phyloP scores from a whole-genome alignment of 2,113 vertebrate species.

The Burhinus bistriatus region DNA sequence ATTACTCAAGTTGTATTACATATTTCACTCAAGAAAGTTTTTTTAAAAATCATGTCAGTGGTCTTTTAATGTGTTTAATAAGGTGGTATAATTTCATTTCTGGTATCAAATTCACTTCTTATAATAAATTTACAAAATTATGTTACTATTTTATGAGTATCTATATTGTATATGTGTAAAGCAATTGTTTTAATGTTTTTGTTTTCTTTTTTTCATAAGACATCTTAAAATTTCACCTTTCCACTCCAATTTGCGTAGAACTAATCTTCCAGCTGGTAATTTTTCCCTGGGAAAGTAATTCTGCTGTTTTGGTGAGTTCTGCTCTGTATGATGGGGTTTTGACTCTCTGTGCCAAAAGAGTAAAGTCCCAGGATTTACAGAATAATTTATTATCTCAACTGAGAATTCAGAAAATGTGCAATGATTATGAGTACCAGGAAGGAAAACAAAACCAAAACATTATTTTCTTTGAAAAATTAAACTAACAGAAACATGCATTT shows the following conservation, averaged over 20 bases:
- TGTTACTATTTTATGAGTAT: neutral
- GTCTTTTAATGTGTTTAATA: neutral
- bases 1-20: neutral
- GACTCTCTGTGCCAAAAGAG: neutral
- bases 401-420: neutral
- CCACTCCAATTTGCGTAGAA: neutral
- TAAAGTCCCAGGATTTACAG: neutral
- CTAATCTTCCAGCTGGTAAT: neutral
- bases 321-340: fast-evolving
- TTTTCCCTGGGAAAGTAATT: neutral
- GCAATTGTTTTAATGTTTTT: neutral
- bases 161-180: neutral
- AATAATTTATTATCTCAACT: neutral
- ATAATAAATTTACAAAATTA: neutral
- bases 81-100: neutral
- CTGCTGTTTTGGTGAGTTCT: neutral
- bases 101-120: neutral
- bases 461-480: neutral
- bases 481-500: neutral
- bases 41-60: neutral
- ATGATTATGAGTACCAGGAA: neutral
- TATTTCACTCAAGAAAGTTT: neutral
- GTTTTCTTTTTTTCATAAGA: neutral
- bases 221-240: neutral
- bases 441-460: neutral